phyloP scores from a whole-genome alignment of 2,797 vertebrate species.

The Anolis apletophallus region DNA sequence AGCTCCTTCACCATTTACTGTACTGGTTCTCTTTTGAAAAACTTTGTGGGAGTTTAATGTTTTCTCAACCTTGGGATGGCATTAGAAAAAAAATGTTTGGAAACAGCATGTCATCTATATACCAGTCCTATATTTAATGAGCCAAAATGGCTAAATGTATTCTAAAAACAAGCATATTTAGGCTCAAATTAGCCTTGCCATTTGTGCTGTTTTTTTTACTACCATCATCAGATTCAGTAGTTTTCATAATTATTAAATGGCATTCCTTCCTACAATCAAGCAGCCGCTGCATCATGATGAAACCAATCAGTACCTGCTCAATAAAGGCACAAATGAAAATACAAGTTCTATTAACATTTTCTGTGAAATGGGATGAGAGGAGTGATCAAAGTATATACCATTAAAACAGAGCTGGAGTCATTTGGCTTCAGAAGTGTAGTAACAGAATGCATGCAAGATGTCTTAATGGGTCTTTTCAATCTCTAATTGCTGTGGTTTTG shows the following conservation, averaged over 20 bases:
- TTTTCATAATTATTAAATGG: slow-evolving; percentile 40
- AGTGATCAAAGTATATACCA: slow-evolving; percentile 25
- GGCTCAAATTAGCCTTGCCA: slow-evolving; percentile 14
- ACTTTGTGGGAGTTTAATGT: not conserved
- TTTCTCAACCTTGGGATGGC: not conserved
- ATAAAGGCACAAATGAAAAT: slow-evolving; percentile 45
- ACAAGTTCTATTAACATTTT: slow-evolving; percentile 32
- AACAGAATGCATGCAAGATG: slow-evolving; percentile 29
- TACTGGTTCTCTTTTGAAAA: not conserved
- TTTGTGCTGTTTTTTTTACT: slow-evolving; percentile 20
- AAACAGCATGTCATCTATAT: slow-evolving; percentile 17
- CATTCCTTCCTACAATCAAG: slow-evolving; percentile 29
- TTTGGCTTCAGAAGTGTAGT: slow-evolving; percentile 41
- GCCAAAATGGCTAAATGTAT: not conserved
- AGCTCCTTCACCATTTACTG: not conserved
- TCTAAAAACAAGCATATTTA: slow-evolving; percentile 20
- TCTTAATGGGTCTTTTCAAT: slow-evolving; percentile 40
- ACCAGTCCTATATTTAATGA: slow-evolving; percentile 15
- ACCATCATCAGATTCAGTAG: slow-evolving; percentile 22
- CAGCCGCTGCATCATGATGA: slow-evolving; percentile 29
- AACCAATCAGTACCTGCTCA: slow-evolving; percentile 55
- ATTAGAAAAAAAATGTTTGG: not conserved
- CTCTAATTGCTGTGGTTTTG: slow-evolving; percentile 43
- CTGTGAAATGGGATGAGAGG: slow-evolving; percentile 42
- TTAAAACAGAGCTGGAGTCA: slow-evolving; percentile 10